These are phyloP conservation scores for Acanthochromis polyacanthus DNA, from an alignment of 2,113 vertebrate genomes.

Conservation along the genomic window DNA sequence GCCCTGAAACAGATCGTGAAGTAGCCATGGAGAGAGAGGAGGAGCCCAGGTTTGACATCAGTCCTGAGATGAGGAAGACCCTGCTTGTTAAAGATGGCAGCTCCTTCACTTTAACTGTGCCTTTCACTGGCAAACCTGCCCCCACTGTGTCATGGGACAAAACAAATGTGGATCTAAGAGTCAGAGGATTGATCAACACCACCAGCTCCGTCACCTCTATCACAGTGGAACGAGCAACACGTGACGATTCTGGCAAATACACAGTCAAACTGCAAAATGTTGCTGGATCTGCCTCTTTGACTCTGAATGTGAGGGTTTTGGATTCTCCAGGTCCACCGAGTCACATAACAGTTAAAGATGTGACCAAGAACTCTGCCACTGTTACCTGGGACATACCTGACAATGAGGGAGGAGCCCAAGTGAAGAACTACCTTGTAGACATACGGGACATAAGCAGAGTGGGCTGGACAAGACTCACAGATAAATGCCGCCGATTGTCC, in stretches of 20 bases:
- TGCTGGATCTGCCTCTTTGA: slow-evolving; percentile 90
- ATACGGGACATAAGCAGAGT: slow-evolving; percentile 96
- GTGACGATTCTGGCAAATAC: slow-evolving; percentile 96
- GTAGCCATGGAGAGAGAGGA: slow-evolving; percentile 94
- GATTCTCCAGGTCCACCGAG: slow-evolving; percentile 95
- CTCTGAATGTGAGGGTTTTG: slow-evolving; percentile 93
- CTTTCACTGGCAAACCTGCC: slow-evolving; percentile 93
- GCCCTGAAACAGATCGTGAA: slow-evolving; percentile 91
- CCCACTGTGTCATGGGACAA: slow-evolving; percentile 95
- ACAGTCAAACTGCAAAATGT: slow-evolving; percentile 92
- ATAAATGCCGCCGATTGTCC: slow-evolving; percentile 91
- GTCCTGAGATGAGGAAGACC: slow-evolving; percentile 95
- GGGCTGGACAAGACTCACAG: slow-evolving; percentile 94
- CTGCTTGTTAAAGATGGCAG: slow-evolving; percentile 92
- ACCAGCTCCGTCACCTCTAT: slow-evolving; percentile 87
- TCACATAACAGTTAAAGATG: slow-evolving; percentile 88
- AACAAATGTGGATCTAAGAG: slow-evolving; percentile 91
- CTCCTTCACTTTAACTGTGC: slow-evolving; percentile 93
- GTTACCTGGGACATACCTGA: slow-evolving; percentile 97
- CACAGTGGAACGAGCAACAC: slow-evolving; percentile 91
- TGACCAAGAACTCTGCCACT: slow-evolving; percentile 92
- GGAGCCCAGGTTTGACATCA: slow-evolving; percentile 93
- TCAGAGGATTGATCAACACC: slow-evolving; percentile 91
- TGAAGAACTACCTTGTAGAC: slow-evolving; percentile 95
- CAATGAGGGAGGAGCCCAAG: slow-evolving; percentile 95